A percentile compares a stretch with the other conserved stretches of the same genome.
Conservation (phyloP, 2,888 invertebrate species). For the Carabus problematicus region DNA sequence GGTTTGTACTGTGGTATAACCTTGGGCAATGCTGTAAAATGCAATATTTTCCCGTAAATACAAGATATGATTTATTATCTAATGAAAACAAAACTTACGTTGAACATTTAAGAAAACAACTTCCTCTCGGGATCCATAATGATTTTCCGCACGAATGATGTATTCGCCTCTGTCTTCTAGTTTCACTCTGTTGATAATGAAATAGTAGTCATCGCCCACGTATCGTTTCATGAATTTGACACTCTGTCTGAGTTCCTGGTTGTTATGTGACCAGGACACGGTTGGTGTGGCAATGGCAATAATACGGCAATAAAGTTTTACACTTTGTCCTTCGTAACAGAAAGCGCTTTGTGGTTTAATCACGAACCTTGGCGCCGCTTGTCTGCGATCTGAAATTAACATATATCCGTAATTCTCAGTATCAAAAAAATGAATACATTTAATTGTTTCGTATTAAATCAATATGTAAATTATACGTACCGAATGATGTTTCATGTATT, state of each 20-base stretch:
- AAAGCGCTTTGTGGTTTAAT: conserved; percentile 95
- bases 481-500: conserved; percentile 95
- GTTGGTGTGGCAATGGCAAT: conserved; percentile 94
- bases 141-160: conserved; percentile 95
- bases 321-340: conserved; percentile 96
- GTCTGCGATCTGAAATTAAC: conserved; percentile 79
- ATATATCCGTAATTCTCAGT: conserved; percentile 18
- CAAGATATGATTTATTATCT: conserved; percentile 2
- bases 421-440: conserved; percentile 10
- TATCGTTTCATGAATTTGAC: conserved; percentile 99
- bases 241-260: conserved; percentile 91
- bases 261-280: conserved; percentile 94
- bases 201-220: conserved; percentile 93
- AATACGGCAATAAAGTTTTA: conserved; percentile 96
- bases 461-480: conserved; percentile 61
- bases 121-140: conserved; percentile 94
- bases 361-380: conserved; percentile 98
- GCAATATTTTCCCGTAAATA: not conserved
- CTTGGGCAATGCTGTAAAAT: conserved; percentile 72
- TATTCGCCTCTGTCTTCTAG: conserved; percentile 97
- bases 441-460: conserved; percentile 17
- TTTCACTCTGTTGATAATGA: conserved; percentile 95
- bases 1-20: conserved; percentile 72
- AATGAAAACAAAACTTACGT: conserved; percentile 67
- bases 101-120: conserved; percentile 96